Evolutionary conservation across 2,113 vertebrate genomes (phyloP), one percentile per base, ranked within the genome.

Genomic region (Oophaga pumilio): DNA sequence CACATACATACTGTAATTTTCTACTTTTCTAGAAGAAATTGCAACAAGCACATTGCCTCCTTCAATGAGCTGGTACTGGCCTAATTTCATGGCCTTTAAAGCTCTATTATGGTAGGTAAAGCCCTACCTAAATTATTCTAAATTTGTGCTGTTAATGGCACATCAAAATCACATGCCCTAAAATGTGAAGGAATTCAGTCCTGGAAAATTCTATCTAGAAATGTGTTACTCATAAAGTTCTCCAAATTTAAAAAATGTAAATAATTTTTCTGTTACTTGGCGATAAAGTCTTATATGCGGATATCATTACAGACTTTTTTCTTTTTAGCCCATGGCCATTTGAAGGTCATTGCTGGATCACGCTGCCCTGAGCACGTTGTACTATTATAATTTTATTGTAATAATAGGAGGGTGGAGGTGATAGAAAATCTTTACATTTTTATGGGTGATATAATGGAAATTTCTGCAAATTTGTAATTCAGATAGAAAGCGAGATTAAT

Each of bases 251-350:
- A 49, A 74, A 69, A 33, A 74, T 74, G 69, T 33, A 8, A 74
- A 74, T 73, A 73, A 18, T 73, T 49, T 18, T 73, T 49, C 69
- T 73, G 69, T 73, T 73, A 18, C 69, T 73, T 73, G 69, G 69
- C 9, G 28, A 73, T 73, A 43, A 74, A 74, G 71, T 50, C 71
- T 11, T 18, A 18, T 33, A 22, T 10, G 13, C 33, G 6, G 71
- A 20, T 74, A 74, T 12, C 50, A 50, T 50, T 49, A 74, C 33
- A 74, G 8, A 10, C 8, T 73, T 74, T 74, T 49, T n/a, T 56
- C 0, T 50, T 50, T 50, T 22, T 50, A 74, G 9, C 71, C 71
- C 50, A 22, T 8, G 10, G 71, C 15, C 43, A 50, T 50, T 74
- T 74, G 18, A 74, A 49, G 18, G 71, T 50, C 71, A 74, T 2